Evolutionary conservation across 2,113 vertebrate species (phyloP).

Genomic region (Calidris pugnax): DNA sequence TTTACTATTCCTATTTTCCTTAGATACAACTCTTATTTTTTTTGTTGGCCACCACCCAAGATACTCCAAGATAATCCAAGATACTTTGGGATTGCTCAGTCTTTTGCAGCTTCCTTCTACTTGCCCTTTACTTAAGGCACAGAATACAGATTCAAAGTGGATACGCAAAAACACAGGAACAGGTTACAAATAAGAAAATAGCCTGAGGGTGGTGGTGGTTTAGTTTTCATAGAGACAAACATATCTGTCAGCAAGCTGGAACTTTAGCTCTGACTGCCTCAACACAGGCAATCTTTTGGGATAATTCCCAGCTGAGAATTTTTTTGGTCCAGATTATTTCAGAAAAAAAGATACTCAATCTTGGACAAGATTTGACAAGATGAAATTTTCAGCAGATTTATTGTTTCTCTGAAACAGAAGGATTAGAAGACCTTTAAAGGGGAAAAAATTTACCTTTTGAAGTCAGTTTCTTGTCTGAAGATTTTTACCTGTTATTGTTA

Average conservation of each 20-base stretch:
- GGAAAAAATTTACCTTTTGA: background rate
- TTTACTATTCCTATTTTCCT: background rate
- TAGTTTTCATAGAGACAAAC: background rate
- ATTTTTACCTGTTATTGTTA: background rate
- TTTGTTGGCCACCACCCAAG: background rate
- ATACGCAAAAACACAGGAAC: background rate
- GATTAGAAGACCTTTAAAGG: background rate
- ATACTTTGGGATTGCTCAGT: background rate
- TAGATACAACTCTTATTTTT: background rate
- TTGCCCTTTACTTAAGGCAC: background rate
- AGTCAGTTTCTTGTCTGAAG: background rate
- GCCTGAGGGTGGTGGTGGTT: fast-evolving
- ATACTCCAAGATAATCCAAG: background rate
- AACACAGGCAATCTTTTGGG: too few species aligned
- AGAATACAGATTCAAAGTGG: background rate
- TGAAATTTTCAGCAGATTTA: background rate
- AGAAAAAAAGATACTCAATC: background rate
- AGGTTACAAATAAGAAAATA: background rate
- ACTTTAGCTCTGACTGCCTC: background rate
- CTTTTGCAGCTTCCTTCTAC: background rate
- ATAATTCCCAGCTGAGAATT: background rate
- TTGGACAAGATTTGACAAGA: background rate
- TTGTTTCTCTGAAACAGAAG: background rate
- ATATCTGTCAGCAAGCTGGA: background rate
- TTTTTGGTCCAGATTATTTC: background rate